phyloP scores from a whole-genome alignment of 2,113 vertebrate species.

The Hiodon alosoides region DNA sequence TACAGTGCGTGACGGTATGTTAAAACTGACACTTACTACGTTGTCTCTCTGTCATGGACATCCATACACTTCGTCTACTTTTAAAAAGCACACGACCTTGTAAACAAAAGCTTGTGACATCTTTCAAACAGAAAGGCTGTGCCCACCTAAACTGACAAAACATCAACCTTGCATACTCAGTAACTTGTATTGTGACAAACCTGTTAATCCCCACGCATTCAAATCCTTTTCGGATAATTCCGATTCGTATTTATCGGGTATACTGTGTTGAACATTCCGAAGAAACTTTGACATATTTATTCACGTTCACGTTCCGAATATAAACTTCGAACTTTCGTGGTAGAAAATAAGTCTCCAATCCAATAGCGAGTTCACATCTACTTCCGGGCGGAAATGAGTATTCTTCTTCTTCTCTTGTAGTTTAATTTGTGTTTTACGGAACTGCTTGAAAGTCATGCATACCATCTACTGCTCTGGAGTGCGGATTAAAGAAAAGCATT shows the following conservation, averaged over 20 bases:
- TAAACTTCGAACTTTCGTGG: too few species aligned
- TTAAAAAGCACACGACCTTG: not conserved
- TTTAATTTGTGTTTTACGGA: too few species aligned
- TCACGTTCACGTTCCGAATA: too few species aligned
- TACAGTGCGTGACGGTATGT: not conserved
- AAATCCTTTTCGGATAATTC: conserved; percentile 2
- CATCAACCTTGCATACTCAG: not conserved
- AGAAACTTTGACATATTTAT: not conserved
- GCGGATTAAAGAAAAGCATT: too few species aligned
- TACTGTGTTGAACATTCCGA: not conserved
- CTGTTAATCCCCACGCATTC: not conserved
- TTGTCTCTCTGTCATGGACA: not conserved
- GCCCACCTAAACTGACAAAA: not conserved
- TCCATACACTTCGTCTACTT: not conserved
- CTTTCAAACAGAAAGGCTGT: not conserved
- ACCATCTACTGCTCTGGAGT: too few species aligned
- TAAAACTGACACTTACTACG: not conserved
- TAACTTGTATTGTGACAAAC: not conserved
- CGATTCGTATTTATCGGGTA: not conserved
- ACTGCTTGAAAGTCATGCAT: too few species aligned
- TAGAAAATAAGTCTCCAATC: too few species aligned
- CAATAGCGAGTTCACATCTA: too few species aligned
- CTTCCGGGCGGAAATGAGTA: too few species aligned
- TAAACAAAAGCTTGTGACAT: not conserved
- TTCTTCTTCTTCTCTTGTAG: too few species aligned